Conservation (phyloP, 2,113 vertebrate genomes). For the Antechinus flavipes region DNA sequence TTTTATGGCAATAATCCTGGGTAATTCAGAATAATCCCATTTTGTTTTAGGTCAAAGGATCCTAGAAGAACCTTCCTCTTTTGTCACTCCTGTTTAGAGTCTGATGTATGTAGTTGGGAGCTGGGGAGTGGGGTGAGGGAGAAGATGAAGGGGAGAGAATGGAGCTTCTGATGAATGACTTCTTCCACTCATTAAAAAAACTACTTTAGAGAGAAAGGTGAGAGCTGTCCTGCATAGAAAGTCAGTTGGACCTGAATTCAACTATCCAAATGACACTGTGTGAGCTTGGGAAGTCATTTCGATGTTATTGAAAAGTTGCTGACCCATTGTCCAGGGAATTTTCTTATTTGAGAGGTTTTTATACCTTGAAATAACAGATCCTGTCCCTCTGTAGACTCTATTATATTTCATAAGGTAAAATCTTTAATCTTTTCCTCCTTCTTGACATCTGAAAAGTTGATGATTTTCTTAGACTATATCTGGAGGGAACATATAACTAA, state of each 20-base stretch:
- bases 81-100: no score
- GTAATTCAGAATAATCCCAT: background rate
- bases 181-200: background rate
- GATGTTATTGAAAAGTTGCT: background rate
- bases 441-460: background rate
- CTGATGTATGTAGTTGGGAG: no score
- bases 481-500: background rate
- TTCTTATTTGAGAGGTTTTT: background rate
- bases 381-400: background rate
- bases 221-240: no score
- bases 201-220: background rate
- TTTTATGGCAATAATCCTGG: background rate
- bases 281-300: no score
- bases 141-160: no score
- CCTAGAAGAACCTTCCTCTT: background rate
- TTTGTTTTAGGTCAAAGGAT: background rate
- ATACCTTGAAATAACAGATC: background rate
- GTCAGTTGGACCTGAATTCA: no score
- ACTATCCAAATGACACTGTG: no score
- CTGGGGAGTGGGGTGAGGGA: background rate
- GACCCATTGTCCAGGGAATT: background rate
- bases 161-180: background rate
- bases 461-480: background rate
- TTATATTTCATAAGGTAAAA: no score
- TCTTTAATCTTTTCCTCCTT: background rate